Base-by-base conservation (phyloP, 2,113 vertebrate genomes). In the Sapajus apella region DNA sequence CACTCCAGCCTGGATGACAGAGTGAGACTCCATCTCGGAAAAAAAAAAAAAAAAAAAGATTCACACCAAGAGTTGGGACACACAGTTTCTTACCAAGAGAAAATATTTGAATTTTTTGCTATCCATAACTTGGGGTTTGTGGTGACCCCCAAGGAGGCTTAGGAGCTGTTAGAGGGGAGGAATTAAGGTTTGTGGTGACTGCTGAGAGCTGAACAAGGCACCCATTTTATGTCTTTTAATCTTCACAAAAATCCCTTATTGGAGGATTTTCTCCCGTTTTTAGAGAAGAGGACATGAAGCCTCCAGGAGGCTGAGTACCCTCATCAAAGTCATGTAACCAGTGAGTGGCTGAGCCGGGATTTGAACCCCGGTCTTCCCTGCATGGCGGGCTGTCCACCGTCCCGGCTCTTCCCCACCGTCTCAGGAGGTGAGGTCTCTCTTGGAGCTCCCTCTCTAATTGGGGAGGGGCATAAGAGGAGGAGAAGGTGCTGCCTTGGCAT, bases 401-500 rank as follows among this genome's bases (percentile, higher is more conserved):
- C 8, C 0, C 5, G 6, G 35, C 66, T 85, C 55, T 45, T 32
- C 45, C 47, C n/a, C 7, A 45, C 12, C 25, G 3, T 56, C 37
- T 30, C 25, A 40, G 64, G 72, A 86, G 23, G 64, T 13, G 12
- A 81, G 30, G 30, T 52, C 40, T 89, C 11, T 72, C 52, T 77
- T 17, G 9, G 75, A 37, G 47, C 6, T 6, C 70, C 37, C 8
- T 13, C n/a, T 72, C 17, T 2, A 10, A 16, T 18, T 17, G 52
- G 37, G 87, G 52, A 27, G 6, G 14, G 72, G n/a, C 32, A 25
- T 14, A 6, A 58, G 27, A 68, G 32, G 61, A 84, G 12, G 47
- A 75, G 35, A 50, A 3, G 0, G 7, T 6, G 14, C 16, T 61
- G 43, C 40, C 20, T 76, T 2, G 6, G 35, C 20, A 32, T 2